Conservation (phyloP, 1,140 invertebrate species). For the Drosophila murphyi region DNA sequence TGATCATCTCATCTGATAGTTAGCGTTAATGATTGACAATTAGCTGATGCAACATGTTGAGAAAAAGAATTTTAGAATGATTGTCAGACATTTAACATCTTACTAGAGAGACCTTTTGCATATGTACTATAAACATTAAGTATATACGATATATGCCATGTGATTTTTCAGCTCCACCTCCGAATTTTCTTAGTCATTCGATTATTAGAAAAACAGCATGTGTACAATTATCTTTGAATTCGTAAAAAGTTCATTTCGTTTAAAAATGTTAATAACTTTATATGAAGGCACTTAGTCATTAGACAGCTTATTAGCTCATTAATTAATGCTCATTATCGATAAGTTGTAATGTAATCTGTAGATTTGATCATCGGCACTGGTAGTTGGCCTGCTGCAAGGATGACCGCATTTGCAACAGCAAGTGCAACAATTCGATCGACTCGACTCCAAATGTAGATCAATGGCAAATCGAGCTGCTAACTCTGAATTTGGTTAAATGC, state of each 20-base stretch:
- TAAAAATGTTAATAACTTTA: slow-evolving; percentile 9
- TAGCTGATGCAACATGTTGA: slow-evolving; percentile 35
- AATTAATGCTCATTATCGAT: slow-evolving; percentile 8
- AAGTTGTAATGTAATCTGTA: slow-evolving; percentile 17
- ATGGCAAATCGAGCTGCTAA: slow-evolving; percentile 65
- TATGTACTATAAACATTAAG: slow-evolving; percentile 4
- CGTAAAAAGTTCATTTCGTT: not conserved
- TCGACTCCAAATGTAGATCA: slow-evolving; percentile 68
- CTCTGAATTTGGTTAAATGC: slow-evolving; percentile 73
- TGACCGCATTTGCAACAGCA: slow-evolving; percentile 44
- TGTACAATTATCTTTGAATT: slow-evolving; percentile 9
- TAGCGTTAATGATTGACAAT: slow-evolving; percentile 32
- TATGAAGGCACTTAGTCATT: slow-evolving; percentile 6
- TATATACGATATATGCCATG: not conserved
- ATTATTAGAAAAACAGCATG: slow-evolving; percentile 5
- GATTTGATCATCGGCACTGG: slow-evolving; percentile 6
- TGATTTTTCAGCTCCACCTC: not conserved
- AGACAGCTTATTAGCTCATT: slow-evolving; percentile 17
- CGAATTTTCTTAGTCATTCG: slow-evolving; percentile 2
- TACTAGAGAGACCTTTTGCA: slow-evolving; percentile 14
- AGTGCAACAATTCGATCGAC: slow-evolving; percentile 49
- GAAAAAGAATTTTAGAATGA: slow-evolving; percentile 13
- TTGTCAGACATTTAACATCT: slow-evolving; percentile 3
- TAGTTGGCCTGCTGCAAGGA: slow-evolving; percentile 56
- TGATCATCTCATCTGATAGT: slow-evolving; percentile 23